Evolutionary conservation across 2,888 invertebrate species (phyloP).

Genomic region (Scrobipalpa costella): DNA sequence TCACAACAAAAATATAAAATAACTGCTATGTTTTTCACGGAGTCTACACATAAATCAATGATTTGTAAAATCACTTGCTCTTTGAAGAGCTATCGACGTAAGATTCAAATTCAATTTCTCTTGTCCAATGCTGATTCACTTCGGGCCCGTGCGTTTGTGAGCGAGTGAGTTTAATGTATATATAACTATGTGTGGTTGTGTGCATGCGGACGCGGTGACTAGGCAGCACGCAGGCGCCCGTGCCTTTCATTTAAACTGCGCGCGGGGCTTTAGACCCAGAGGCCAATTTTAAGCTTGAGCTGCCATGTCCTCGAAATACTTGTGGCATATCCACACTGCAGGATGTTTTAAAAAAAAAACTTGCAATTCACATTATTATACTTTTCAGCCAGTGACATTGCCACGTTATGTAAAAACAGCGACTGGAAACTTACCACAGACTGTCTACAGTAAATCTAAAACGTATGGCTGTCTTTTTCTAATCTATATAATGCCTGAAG

Average conservation of each 20-base stretch:
- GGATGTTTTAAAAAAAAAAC: neutral
- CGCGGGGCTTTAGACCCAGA: neutral
- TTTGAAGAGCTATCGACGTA: neutral
- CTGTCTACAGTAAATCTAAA: neutral
- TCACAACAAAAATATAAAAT: neutral
- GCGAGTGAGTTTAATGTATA: conserved; percentile 24
- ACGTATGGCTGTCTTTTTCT: neutral
- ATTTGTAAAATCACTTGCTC: neutral
- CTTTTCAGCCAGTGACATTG: neutral
- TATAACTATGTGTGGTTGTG: conserved; percentile 25
- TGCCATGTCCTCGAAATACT: neutral
- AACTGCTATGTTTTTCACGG: too few relatives aligned
- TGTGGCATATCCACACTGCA: neutral
- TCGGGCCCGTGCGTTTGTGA: conserved; percentile 14
- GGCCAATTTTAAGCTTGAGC: neutral
- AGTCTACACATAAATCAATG: neutral
- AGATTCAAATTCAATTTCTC: neutral
- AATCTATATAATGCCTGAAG: neutral
- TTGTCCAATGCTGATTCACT: conserved; percentile 8
- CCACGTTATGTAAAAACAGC: too few relatives aligned
- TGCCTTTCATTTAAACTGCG: neutral
- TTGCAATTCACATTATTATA: neutral
- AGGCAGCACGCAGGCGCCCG: conserved; percentile 19
- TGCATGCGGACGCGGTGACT: conserved; percentile 21
- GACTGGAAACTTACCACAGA: neutral